phyloP scores from a whole-genome alignment of 2,113 vertebrate species.

The Sus scrofa region DNA sequence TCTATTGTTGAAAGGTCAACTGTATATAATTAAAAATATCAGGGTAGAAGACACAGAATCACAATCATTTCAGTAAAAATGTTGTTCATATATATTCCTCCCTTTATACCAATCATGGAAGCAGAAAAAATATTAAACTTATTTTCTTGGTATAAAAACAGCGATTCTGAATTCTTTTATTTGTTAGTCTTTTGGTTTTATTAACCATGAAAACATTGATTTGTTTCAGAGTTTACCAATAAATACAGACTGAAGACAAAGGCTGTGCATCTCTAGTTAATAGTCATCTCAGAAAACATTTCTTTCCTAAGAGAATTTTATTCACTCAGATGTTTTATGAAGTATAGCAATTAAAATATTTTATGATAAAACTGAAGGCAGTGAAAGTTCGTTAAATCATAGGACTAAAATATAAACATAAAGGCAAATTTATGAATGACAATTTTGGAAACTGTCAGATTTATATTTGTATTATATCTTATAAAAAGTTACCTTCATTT shows the following conservation, averaged over 20 bases:
- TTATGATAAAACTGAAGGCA: slow-evolving; percentile 57
- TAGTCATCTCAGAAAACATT: neutral
- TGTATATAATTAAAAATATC: neutral
- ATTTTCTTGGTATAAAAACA: neutral
- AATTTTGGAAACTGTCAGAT: slow-evolving; percentile 10
- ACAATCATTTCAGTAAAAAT: neutral
- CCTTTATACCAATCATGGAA: neutral
- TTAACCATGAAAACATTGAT: neutral
- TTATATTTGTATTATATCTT: neutral
- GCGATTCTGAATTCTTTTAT: neutral
- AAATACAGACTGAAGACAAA: neutral
- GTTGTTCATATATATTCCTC: neutral
- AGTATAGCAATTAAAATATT: slow-evolving; percentile 40
- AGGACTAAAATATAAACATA: neutral
- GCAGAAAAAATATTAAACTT: neutral
- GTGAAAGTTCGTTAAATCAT: neutral
- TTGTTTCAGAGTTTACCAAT: slow-evolving; percentile 8
- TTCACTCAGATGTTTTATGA: slow-evolving; percentile 57
- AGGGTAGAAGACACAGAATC: neutral
- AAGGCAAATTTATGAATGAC: neutral
- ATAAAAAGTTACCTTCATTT: neutral
- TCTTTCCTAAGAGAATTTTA: slow-evolving; percentile 38
- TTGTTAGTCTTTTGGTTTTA: neutral
- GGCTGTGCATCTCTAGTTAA: neutral
- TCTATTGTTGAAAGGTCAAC: neutral